Evolutionary conservation across 1,140 invertebrate genomes (phyloP).

Genomic region (Drosophila pallidifrons): DNA sequence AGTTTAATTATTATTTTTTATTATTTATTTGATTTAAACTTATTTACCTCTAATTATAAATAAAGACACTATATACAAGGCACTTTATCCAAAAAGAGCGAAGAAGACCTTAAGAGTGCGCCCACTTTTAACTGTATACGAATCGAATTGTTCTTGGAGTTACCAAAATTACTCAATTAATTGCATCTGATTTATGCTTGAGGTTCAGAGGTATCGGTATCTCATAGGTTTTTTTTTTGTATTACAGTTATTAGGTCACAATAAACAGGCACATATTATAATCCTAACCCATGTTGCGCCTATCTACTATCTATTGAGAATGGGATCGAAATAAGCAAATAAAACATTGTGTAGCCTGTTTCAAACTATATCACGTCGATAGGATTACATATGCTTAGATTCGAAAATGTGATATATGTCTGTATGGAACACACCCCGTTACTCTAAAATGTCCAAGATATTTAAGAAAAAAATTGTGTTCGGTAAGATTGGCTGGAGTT

Average conservation of each 20-base stretch:
- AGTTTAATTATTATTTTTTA: neutral
- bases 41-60: conserved; percentile 41
- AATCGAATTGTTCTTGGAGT: neutral
- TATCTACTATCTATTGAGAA: neutral
- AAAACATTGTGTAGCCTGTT: conserved; percentile 1
- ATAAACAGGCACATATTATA: neutral
- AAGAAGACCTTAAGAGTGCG: conserved; percentile 11
- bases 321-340: neutral
- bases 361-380: conserved; percentile 13
- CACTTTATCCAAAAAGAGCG: conserved; percentile 44
- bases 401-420: neutral
- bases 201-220: conserved; percentile 3
- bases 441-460: neutral
- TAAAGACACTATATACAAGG: conserved; percentile 50
- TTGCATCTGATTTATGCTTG: neutral
- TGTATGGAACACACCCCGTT: neutral
- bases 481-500: neutral
- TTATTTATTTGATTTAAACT: conserved; percentile 15
- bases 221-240: neutral
- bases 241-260: neutral
- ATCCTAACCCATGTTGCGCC: neutral
- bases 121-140: conserved; percentile 18
- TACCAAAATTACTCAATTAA: neutral
- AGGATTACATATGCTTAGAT: conserved; percentile 1
- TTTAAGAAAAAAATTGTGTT: neutral